A percentile compares a stretch with the other conserved stretches of the same genome.
Conservation (phyloP, 2,113 vertebrate genomes). For the Beaufortia kweichowensis region DNA sequence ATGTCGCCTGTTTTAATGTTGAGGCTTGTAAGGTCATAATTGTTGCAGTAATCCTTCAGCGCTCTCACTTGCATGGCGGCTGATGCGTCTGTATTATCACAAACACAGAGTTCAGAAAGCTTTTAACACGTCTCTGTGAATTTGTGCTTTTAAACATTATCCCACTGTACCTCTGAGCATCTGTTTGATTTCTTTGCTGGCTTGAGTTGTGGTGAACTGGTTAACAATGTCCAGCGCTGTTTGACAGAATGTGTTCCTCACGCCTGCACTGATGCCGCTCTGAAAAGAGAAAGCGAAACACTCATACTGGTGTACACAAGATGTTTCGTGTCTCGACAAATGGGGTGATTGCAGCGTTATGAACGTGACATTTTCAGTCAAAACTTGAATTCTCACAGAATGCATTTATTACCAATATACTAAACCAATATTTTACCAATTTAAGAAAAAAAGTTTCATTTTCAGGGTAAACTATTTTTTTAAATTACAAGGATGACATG, state of each 20-base stretch:
- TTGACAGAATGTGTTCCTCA: slow-evolving; percentile 95
- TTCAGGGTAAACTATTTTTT: too few relatives aligned
- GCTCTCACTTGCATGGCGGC: slow-evolving; percentile 95
- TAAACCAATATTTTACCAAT: too few relatives aligned
- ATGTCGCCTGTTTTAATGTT: slow-evolving; percentile 95
- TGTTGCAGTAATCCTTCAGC: slow-evolving; percentile 97
- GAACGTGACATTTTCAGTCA: too few relatives aligned
- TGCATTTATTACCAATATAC: too few relatives aligned
- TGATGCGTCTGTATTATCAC: slow-evolving; percentile 81
- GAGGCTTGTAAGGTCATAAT: slow-evolving; percentile 97
- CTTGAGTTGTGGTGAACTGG: slow-evolving; percentile 96
- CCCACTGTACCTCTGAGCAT: slow-evolving; percentile 84
- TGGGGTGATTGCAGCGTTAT: too few relatives aligned
- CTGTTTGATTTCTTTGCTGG: slow-evolving; percentile 97
- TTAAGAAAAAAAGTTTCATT: too few relatives aligned
- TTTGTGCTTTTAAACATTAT: not conserved
- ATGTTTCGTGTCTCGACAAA: too few relatives aligned
- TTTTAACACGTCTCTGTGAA: not conserved
- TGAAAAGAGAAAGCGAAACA: slow-evolving; percentile 61
- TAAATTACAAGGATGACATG: too few relatives aligned
- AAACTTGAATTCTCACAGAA: too few relatives aligned
- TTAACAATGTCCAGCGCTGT: slow-evolving; percentile 96
- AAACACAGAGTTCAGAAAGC: slow-evolving; percentile 31
- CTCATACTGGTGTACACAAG: not conserved
- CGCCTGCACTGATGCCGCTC: slow-evolving; percentile 96